Conservation (phyloP, 2,113 vertebrate species). For the Percopsis transmontana region DNA sequence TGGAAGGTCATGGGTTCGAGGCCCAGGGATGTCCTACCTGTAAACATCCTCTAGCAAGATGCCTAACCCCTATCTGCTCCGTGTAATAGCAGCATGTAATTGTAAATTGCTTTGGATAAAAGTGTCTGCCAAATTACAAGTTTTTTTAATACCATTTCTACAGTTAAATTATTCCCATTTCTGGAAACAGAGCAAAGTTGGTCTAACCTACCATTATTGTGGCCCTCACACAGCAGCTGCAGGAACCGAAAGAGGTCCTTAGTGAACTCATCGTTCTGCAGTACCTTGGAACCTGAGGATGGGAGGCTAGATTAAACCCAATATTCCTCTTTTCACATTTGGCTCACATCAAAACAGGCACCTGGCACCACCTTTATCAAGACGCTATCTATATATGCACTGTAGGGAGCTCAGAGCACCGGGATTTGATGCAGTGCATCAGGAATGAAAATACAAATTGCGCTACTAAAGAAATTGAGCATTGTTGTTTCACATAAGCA, state of each 20-base stretch:
- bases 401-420: slow-evolving; percentile 31
- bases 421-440: slow-evolving; percentile 43
- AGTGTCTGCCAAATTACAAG: too few relatives aligned
- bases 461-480: slow-evolving; percentile 36
- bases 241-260: slow-evolving; percentile 96
- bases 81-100: too few relatives aligned
- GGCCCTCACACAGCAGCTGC: slow-evolving; percentile 97
- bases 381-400: slow-evolving; percentile 47
- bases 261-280: slow-evolving; percentile 98
- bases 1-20: too few relatives aligned
- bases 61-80: too few relatives aligned
- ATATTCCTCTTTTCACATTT: slow-evolving; percentile 17
- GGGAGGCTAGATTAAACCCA: slow-evolving; percentile 63
- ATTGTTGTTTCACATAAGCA: slow-evolving; percentile 38
- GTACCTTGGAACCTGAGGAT: slow-evolving; percentile 94
- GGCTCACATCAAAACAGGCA: slow-evolving; percentile 44
- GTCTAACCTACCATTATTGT: slow-evolving; percentile 90
- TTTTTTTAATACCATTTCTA: too few relatives aligned
- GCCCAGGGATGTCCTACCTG: too few relatives aligned
- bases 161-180: background rate
- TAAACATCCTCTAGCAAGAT: too few relatives aligned
- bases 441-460: slow-evolving; percentile 35
- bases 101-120: too few relatives aligned
- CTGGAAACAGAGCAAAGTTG: background rate
- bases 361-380: slow-evolving; percentile 35